Evolutionary conservation across 2,797 vertebrate genomes (phyloP), one percentile per base, ranked within the genome.

Genomic region (Oreochromis grahami): DNA sequence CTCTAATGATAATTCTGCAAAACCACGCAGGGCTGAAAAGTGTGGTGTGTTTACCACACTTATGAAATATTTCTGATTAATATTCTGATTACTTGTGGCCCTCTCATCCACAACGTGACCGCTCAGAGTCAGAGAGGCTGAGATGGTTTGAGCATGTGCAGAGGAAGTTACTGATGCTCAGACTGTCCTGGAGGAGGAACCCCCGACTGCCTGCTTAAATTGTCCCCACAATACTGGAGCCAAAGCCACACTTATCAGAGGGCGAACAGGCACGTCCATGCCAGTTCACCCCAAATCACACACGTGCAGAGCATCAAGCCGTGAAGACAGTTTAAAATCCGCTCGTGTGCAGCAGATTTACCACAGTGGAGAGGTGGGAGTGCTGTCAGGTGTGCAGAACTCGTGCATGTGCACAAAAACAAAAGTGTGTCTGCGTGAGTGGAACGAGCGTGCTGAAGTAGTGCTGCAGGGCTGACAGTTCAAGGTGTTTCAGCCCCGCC

Each of bases 351-450:
- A 6, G 38, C 63, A 43, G 13, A 68, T 68, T 68, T 68, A 43
- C 36, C 7, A 41, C 36, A 68, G n/a, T 0, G 11, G 12, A 43
- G 36, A 14, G 36, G 36, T 24, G 36, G 36, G 0, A 41, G 63
- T 68, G 13, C n/a, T 24, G 48, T 8, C 19, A n/a, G 19, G 4
- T 9, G 17, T 51, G 48, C 8, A 15, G 21, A 9, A 15, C 17
- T 50, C 7, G 19, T 19, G 8, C 7, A 24, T 41, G 36, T 17
- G 13, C 4, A 56, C 55, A 29, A 1, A 56, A 29, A 15, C 13
- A 8, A 58, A 29, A 8, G 14, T 32, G 26, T 9, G 14, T 3
- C 14, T 29, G 8, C 0, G 36, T 65, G 36, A 14, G 12, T 65
- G 60, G 60, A 65, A 38, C 11, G 3, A 65, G 60, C 0, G 19